Conservation (phyloP, 2,797 vertebrate species). For the Sebastes vulpes region DNA sequence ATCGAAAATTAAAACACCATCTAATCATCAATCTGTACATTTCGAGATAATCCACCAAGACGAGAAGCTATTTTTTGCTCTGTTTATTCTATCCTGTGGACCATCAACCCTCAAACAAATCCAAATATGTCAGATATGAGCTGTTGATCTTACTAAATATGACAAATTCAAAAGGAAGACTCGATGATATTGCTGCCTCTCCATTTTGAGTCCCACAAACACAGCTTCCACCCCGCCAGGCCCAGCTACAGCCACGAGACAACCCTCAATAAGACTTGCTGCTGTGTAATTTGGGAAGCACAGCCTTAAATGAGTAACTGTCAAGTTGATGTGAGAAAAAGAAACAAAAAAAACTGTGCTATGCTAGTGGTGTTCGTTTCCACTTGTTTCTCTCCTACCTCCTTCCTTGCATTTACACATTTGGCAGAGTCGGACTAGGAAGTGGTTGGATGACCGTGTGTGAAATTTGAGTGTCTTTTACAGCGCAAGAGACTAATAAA, state of each 20-base stretch:
- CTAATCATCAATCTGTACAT: constrained; percentile 43
- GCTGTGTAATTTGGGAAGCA: constrained; percentile 42
- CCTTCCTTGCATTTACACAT: constrained; percentile 38
- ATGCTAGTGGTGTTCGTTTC: constrained; percentile 20
- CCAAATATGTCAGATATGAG: constrained; percentile 23
- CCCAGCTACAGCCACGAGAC: constrained; percentile 14
- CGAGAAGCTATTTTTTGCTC: constrained; percentile 10
- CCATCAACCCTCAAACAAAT: constrained; percentile 16
- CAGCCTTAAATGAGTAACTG: constrained; percentile 31
- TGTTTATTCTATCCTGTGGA: background rate
- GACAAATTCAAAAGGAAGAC: constrained; percentile 77
- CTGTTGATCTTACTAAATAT: constrained; percentile 40
- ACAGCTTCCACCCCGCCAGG: constrained; percentile 28
- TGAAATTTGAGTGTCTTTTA: constrained; percentile 66
- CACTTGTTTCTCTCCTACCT: constrained; percentile 16
- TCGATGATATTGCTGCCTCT: constrained; percentile 79
- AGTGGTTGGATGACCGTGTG: constrained; percentile 73
- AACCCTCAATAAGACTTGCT: constrained; percentile 22
- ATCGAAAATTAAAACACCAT: constrained; percentile 44
- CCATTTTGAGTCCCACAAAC: constrained; percentile 47
- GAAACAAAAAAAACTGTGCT: constrained; percentile 45
- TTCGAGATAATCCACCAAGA: constrained; percentile 7
- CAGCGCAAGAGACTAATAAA: constrained; percentile 78
- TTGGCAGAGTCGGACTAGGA: constrained; percentile 62
- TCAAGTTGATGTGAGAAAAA: constrained; percentile 21